phyloP scores from a whole-genome alignment of 2,888 invertebrate genomes.

The Resseliella maxima region DNA sequence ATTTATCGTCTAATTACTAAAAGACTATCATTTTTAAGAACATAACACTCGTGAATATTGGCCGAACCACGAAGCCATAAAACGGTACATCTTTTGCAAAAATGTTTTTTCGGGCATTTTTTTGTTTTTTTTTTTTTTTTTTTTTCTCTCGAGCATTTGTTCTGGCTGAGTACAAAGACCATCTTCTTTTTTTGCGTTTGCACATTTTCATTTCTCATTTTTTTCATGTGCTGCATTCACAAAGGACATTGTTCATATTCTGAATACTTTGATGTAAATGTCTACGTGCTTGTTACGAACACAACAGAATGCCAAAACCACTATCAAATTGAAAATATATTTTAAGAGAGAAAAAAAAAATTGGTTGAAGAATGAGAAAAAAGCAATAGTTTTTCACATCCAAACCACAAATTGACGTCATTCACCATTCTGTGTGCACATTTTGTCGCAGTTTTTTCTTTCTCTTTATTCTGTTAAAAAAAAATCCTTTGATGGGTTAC shows the following conservation, averaged over 20 bases:
- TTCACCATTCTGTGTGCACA: slow-evolving; percentile 21
- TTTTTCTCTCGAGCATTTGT: too few species aligned
- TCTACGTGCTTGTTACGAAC: slow-evolving; percentile 14
- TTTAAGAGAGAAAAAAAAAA: background rate
- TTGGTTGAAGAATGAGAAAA: background rate
- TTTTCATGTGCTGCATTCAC: background rate
- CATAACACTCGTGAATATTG: background rate
- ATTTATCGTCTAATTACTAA: background rate
- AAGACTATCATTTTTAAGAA: background rate
- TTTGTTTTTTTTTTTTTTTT: too few species aligned
- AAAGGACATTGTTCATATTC: background rate
- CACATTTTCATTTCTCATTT: background rate
- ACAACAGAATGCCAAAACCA: slow-evolving; percentile 42
- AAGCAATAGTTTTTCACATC: background rate
- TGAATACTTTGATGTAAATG: slow-evolving; percentile 36
- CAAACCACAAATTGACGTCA: slow-evolving; percentile 49
- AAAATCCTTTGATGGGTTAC: slow-evolving; percentile 37
- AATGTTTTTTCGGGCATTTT: too few species aligned
- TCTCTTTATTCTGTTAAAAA: too few species aligned
- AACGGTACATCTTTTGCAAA: background rate
- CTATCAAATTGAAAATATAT: slow-evolving; percentile 47
- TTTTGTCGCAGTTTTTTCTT: background rate
- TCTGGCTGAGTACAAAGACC: background rate
- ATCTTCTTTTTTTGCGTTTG: background rate
- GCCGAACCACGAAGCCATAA: background rate